Conservation (phyloP, 2,888 invertebrate species). For the Sturmia bella region DNA sequence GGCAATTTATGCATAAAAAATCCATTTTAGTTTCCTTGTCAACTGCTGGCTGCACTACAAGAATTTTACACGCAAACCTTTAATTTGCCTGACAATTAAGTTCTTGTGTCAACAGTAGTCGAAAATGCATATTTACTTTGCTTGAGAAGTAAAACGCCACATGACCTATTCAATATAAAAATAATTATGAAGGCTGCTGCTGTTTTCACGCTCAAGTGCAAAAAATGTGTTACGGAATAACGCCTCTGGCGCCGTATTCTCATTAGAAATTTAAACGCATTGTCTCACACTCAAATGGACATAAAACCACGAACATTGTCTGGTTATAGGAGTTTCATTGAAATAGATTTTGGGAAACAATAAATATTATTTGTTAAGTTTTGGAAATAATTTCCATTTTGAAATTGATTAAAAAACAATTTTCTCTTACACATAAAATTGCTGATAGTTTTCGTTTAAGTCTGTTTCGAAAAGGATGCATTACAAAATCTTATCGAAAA, state of each 20-base stretch:
- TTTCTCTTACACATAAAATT: slow-evolving; percentile 47
- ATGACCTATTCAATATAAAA: slow-evolving; percentile 45
- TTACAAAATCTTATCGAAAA: slow-evolving; percentile 59
- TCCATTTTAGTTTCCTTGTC: too few relatives aligned
- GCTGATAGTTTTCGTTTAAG: slow-evolving; percentile 53
- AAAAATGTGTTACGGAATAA: slow-evolving; percentile 39
- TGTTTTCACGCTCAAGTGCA: slow-evolving; percentile 59
- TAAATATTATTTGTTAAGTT: slow-evolving; percentile 22
- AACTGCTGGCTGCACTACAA: too few relatives aligned
- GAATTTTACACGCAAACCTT: slow-evolving; percentile 40
- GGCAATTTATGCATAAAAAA: too few relatives aligned
- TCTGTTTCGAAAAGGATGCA: background rate
- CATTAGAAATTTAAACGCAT: slow-evolving; percentile 32
- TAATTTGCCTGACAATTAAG: slow-evolving; percentile 2
- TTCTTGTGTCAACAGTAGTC: slow-evolving; percentile 30
- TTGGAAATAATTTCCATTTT: background rate
- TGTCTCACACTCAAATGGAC: slow-evolving; percentile 55
- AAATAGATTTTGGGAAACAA: background rate
- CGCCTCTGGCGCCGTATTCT: slow-evolving; percentile 63
- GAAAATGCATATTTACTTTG: slow-evolving; percentile 12
- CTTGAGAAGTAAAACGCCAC: slow-evolving; percentile 24
- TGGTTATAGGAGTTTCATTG: background rate
- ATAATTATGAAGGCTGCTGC: slow-evolving; percentile 38
- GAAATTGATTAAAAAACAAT: slow-evolving; percentile 46
- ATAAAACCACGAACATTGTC: slow-evolving; percentile 52